Evolutionary conservation across 1,140 invertebrate species (phyloP), one percentile per base, ranked within the genome.

Genomic region (Wiebesia pumilae): DNA sequence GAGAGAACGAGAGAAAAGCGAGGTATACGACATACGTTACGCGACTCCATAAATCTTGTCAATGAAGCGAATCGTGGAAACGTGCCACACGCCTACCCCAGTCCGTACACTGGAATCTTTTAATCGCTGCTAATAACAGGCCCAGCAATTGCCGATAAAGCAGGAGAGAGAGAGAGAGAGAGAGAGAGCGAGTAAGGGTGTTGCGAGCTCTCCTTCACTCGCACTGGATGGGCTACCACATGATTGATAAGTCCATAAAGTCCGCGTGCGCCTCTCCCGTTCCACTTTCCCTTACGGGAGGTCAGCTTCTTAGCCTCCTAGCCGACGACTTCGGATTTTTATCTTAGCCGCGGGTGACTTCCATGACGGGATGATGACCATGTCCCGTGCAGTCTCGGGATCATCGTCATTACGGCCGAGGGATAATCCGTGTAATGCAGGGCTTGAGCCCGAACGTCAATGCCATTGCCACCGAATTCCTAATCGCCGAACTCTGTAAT

Each of bases 221-320:
- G 7, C 58, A 27, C 24, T 62, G 71, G 71, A 75, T 21, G 62
- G 79, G 92, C 93, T 93, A 93, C 92, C 91, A 92, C 92, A 93
- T 93, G 93, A 94, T 93, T 93, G 92, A 93, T 94, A 93, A 93
- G 93, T 94, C 93, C 93, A 93, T 93, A 93, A 93, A 93, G 90
- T 88, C 91, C 78, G 58, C 80, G 33, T 58, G 51, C 47, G 47
- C 14, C 43, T 38, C 88, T 83, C 88, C 58, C 58, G 27, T 62
- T 80, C 87, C 83, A 75, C 88, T 89, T 88, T 89, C 87, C 84
- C 83, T 89, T 90, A 88, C 89, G 89, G 88, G 89, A 87, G 89
- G 88, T 89, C 88, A 89, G 79, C 33, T 51, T 77, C 86, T 51
- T 77, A 83, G 80, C 88, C 87, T 6, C 38, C 71, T 43, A 27